phyloP scores from a whole-genome alignment of 2,113 vertebrate species.

The Chelonoidis abingdonii region DNA sequence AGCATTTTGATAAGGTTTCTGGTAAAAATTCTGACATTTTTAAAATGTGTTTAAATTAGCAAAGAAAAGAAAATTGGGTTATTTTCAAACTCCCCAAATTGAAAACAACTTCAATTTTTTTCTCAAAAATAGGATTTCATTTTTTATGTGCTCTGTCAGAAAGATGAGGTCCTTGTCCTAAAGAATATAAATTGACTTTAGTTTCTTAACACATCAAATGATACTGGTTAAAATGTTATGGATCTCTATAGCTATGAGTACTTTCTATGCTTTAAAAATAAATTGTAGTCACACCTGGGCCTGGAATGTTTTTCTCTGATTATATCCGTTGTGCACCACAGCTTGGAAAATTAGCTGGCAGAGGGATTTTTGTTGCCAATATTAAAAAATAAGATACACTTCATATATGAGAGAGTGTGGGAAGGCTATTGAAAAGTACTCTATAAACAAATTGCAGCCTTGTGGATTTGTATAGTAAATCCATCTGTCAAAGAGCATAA shows the following conservation, averaged over 20 bases:
- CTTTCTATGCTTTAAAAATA: neutral
- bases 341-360: neutral
- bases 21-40: no score
- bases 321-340: rapidly evolving
- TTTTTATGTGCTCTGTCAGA: neutral
- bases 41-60: no score
- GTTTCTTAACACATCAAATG: neutral
- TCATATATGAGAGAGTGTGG: rapidly evolving
- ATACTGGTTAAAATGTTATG: neutral
- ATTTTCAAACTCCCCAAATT: neutral
- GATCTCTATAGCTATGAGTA: neutral
- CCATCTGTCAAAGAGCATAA: neutral
- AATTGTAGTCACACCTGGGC: neutral
- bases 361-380: neutral
- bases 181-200: neutral
- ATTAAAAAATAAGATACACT: rapidly evolving
- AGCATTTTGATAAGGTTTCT: no score
- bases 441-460: neutral
- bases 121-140: neutral
- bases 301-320: neutral
- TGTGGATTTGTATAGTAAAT: neutral
- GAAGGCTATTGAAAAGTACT: neutral
- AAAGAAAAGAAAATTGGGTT: neutral
- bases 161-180: neutral
- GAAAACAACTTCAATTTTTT: neutral